phyloP scores from a whole-genome alignment of 2,797 vertebrate genomes.

The Coregonus suidteri region DNA sequence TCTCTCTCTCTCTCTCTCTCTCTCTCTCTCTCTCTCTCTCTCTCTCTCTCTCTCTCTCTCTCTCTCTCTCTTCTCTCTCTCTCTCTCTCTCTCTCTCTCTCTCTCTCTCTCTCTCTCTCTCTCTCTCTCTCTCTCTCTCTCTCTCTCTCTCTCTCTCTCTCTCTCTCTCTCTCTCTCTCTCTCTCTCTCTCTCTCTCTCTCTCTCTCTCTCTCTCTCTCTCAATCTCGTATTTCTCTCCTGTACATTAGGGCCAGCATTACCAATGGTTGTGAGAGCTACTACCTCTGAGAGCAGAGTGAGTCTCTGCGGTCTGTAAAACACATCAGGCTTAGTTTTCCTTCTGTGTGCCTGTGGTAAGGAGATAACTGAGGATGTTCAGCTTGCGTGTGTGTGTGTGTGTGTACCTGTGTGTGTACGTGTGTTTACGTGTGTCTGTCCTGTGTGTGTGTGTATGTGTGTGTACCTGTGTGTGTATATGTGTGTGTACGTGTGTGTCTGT shows the following conservation, averaged over 20 bases:
- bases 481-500: background rate
- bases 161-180: background rate
- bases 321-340: conserved; percentile 66
- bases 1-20: background rate
- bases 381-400: background rate
- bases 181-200: background rate
- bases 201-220: background rate
- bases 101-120: background rate
- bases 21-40: background rate
- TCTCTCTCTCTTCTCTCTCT: background rate
- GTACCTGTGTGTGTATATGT: background rate
- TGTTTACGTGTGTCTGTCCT: too few species aligned
- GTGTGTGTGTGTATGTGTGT: too few species aligned
- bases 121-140: background rate
- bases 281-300: conserved; percentile 59
- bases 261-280: conserved; percentile 59
- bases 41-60: background rate
- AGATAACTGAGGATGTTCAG: conserved; percentile 76
- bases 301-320: conserved; percentile 55
- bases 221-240: too few species aligned
- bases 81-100: background rate
- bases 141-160: background rate
- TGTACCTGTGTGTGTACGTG: too few species aligned
- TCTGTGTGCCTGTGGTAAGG: conserved; percentile 63
- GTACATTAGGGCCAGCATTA: conserved; percentile 50